These are phyloP conservation scores for Poecilia picta DNA, from an alignment of 2,797 vertebrate genomes.

Conservation along the genomic window DNA sequence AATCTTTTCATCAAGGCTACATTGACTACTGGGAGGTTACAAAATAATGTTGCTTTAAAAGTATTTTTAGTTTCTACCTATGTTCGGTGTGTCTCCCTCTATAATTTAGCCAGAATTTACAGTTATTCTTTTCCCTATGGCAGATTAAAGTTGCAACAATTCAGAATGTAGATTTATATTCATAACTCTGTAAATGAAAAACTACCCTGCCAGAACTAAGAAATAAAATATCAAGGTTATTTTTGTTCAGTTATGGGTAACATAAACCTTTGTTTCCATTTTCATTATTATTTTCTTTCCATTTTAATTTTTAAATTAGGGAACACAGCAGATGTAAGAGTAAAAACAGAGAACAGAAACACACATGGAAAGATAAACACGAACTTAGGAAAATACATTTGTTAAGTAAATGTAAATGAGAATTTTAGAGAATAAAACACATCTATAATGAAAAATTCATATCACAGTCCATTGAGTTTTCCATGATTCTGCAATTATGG, in stretches of 20 bases:
- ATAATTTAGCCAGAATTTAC: conserved; percentile 27
- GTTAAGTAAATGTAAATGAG: background rate
- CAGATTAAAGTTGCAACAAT: background rate
- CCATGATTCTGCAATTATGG: background rate
- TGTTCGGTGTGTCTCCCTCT: conserved; percentile 13
- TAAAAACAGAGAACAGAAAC: background rate
- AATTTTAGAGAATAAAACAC: background rate
- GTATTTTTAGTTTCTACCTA: conserved; percentile 15
- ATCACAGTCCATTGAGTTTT: background rate
- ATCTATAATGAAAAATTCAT: background rate
- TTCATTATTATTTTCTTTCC: background rate
- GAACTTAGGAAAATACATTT: background rate
- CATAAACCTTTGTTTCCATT: background rate
- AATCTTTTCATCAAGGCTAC: conserved; percentile 36
- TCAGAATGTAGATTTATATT: background rate
- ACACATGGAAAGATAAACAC: background rate
- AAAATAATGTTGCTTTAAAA: conserved; percentile 25
- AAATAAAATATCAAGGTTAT: background rate
- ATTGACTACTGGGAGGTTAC: conserved; percentile 22
- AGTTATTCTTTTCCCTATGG: conserved; percentile 1
- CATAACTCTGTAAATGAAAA: background rate
- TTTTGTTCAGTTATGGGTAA: background rate
- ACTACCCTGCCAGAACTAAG: background rate
- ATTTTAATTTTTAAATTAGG: background rate
- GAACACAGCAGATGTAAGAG: background rate